Evolutionary conservation across 2,797 vertebrate genomes (phyloP), one percentile per base, ranked within the genome.

Genomic region (Leptodactylus fallax): DNA sequence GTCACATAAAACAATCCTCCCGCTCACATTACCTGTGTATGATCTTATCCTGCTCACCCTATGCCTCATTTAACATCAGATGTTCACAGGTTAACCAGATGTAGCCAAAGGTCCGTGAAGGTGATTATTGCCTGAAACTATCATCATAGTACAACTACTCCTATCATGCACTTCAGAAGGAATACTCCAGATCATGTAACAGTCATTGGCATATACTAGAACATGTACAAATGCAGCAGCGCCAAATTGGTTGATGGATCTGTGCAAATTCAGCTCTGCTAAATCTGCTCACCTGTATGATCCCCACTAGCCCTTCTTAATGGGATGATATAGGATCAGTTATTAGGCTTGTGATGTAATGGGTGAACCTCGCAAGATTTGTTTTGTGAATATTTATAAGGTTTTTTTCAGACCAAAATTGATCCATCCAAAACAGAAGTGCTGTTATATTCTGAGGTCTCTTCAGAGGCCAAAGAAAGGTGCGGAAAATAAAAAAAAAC

Each of bases 1-100:
- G 84, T 83, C 79, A 78, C 74, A 71, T 86, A 69, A 88, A 89
- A 89, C 88, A 86, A 89, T 89, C 81, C 56, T 85, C 65, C 71
- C 71, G 67, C 79, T 77, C 83, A 82, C 79, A 86, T 86, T 89
- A 89, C 88, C 88, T 89, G 88, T 77, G 88, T 76, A 81, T 85
- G 78, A 67, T 85, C 76, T 58, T 77, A 19, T 85, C 84, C n/a
- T 5, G 51, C 58, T 71, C 17, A 25, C 67, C 82, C 72, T 13
- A 55, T 25, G 88, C 79, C 81, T 89, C 88, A 89, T 89, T 89
- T 86, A 77, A 76, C 84, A 76, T 85, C 67, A 82, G 51, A 72
- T 82, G 79, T 19, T 82, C 25, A 27, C 84, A 86, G 88, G 88
- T 89, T 89, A 86, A 78, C 58, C 84, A 82, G 79, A 69, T 51